These are phyloP conservation scores for Scaptomyza flava DNA, from an alignment of 2,888 invertebrate genomes.

Conservation along the genomic window DNA sequence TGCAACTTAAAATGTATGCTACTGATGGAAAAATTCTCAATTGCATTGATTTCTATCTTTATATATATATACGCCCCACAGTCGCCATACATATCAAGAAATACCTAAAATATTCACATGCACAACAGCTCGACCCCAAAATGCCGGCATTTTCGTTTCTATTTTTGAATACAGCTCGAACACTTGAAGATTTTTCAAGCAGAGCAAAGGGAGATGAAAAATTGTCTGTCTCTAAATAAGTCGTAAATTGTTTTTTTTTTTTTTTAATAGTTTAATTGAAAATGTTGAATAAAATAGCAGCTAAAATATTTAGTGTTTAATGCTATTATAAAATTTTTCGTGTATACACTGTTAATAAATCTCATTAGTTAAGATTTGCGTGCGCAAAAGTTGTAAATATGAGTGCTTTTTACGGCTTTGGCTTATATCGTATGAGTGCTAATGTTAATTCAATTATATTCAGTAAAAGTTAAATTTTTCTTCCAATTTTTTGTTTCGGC, in stretches of 20 bases:
- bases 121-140: conserved; percentile 28
- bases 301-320: conserved; percentile 9
- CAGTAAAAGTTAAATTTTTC: conserved; percentile 67
- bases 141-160: conserved; percentile 36
- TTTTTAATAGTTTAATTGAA: no score
- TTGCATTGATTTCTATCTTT: conserved; percentile 55
- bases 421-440: conserved; percentile 32
- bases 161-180: conserved; percentile 44
- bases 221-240: conserved; percentile 39
- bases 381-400: conserved; percentile 25
- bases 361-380: conserved; percentile 35
- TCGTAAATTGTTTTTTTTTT: no score
- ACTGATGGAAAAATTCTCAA: conserved; percentile 58
- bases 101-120: conserved; percentile 33
- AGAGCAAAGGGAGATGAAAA: conserved; percentile 1
- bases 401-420: conserved; percentile 18
- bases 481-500: conserved; percentile 41
- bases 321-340: conserved; percentile 12
- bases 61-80: conserved; percentile 7
- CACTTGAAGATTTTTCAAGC: conserved; percentile 39
- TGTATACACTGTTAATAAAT: neutral
- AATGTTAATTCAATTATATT: conserved; percentile 74
- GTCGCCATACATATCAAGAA: conserved; percentile 15
- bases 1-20: conserved; percentile 48
- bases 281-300: no score